phyloP scores from a whole-genome alignment of 2,888 invertebrate genomes.

The Mongoloraphidia duomilia region DNA sequence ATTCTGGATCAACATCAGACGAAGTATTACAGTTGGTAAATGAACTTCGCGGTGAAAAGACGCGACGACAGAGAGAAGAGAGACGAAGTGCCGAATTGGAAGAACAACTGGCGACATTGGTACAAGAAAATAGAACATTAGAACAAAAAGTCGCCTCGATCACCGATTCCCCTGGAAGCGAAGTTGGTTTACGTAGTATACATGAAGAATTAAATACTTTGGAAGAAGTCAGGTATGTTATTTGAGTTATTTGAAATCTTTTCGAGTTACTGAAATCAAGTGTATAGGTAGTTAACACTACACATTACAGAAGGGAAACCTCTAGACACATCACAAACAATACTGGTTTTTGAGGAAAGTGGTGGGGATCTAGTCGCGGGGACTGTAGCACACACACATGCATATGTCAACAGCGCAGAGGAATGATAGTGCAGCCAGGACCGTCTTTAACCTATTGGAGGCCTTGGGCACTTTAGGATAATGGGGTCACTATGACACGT shows the following conservation, averaged over 20 bases:
- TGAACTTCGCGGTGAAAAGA: slow-evolving; percentile 55
- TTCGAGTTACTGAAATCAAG: too few relatives aligned
- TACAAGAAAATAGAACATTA: slow-evolving; percentile 54
- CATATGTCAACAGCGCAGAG: too few relatives aligned
- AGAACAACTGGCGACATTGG: slow-evolving; percentile 56
- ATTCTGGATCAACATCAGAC: slow-evolving; percentile 16
- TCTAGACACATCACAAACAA: too few relatives aligned
- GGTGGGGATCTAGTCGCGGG: too few relatives aligned
- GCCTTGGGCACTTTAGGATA: too few relatives aligned
- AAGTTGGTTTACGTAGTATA: slow-evolving; percentile 65
- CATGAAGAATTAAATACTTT: slow-evolving; percentile 72
- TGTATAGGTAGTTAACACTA: too few relatives aligned
- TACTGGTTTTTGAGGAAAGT: too few relatives aligned
- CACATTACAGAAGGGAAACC: too few relatives aligned
- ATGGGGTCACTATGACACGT: too few relatives aligned
- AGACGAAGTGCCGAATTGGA: slow-evolving; percentile 59
- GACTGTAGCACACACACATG: too few relatives aligned
- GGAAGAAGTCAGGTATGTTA: slow-evolving; percentile 65
- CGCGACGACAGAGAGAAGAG: slow-evolving; percentile 54
- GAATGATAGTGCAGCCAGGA: too few relatives aligned
- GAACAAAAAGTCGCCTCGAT: slow-evolving; percentile 46
- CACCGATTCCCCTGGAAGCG: slow-evolving; percentile 44
- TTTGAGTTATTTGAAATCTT: slow-evolving; percentile 4
- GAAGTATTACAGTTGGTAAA: slow-evolving; percentile 41
- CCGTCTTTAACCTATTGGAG: too few relatives aligned